Evolutionary conservation across 1,140 invertebrate species (phyloP), one percentile per base, ranked within the genome.

Genomic region (Bombus fervidus): DNA sequence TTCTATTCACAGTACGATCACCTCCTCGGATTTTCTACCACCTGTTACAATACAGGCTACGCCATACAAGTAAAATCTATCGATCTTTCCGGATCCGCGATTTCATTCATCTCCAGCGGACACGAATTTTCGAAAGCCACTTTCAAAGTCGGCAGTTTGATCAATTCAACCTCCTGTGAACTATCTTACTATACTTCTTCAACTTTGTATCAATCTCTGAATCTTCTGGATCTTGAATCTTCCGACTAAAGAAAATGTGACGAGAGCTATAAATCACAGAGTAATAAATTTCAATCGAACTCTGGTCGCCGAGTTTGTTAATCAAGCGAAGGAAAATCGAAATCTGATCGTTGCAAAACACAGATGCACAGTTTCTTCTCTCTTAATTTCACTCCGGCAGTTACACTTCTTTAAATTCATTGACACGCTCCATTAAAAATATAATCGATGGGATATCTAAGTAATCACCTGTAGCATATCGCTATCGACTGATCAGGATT

Each of bases 1-100:
- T 57, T 75, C 73, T 25, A 75, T 37, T 57, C 47, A 47, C 18
- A 15, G 41, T 10, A 25, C 4, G n/a, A 74, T 34, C 71, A 41
- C 41, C n/a, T 31, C 25, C 53, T 9, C 22, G 3, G 53, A 25
- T 13, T 76, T n/a, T 76, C 53, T 39, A n/a, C 34, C 47, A 76
- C 74, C 74, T 76, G 74, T 76, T 59, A 76, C 53, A 59, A 76
- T 59, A 59, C 34, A 8, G 3, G 18, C 3, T 25, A 57, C 73
- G 1, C 43, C 41, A 12, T 25, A 39, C 47, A n/a, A 12, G 22
- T 3, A 25, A 76, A 59, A 76, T 59, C 53, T 76, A 39, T 59
- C 73, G 73, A 10, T 12, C 73, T 57, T 57, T 57, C n/a, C n/a
- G 43, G 47, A n/a, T 75, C 41, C 43, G 31, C 9, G 73, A 8